Conservation (phyloP, 1,140 invertebrate genomes). For the Drosophila eugracilis region DNA sequence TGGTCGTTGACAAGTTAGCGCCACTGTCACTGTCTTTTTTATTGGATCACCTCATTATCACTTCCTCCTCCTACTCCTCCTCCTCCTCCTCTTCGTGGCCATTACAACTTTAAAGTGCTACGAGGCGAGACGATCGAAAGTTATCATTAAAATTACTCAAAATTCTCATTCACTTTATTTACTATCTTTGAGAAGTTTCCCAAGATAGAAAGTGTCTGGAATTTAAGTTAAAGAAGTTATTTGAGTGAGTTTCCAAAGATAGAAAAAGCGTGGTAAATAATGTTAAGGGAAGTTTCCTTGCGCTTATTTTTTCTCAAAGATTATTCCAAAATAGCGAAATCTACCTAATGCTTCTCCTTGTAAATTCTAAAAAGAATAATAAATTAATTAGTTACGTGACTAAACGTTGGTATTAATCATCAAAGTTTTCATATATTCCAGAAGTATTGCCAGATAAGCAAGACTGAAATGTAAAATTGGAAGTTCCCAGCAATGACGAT, state of each 20-base stretch:
- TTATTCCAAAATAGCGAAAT: not conserved
- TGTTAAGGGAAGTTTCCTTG: slow-evolving; percentile 12
- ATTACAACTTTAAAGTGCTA: slow-evolving; percentile 10
- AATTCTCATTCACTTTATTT: slow-evolving; percentile 2
- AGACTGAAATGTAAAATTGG: not conserved
- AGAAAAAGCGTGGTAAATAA: too few species aligned
- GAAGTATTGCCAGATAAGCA: not conserved
- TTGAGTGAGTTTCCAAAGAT: too few species aligned
- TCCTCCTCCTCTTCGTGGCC: too few species aligned
- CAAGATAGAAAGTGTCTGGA: too few species aligned
- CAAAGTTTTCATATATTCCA: not conserved
- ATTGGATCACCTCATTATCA: slow-evolving; percentile 36
- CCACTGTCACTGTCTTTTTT: slow-evolving; percentile 30
- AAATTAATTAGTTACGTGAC: not conserved
- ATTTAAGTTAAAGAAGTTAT: too few species aligned
- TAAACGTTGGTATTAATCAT: too few species aligned
- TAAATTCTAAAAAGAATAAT: too few species aligned
- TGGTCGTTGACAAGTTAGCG: slow-evolving; percentile 43
- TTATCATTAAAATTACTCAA: slow-evolving; percentile 26
- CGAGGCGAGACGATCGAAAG: slow-evolving; percentile 12
- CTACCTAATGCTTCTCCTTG: too few species aligned
- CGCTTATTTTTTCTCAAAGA: too few species aligned
- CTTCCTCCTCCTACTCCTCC: too few species aligned
- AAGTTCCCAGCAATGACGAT: not conserved
- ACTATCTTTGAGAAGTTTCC: slow-evolving; percentile 26